A percentile compares a stretch with the other conserved stretches of the same genome.
phyloP scores from a whole-genome alignment of 2,888 invertebrate species.

The Hypselothyrea guttata region DNA sequence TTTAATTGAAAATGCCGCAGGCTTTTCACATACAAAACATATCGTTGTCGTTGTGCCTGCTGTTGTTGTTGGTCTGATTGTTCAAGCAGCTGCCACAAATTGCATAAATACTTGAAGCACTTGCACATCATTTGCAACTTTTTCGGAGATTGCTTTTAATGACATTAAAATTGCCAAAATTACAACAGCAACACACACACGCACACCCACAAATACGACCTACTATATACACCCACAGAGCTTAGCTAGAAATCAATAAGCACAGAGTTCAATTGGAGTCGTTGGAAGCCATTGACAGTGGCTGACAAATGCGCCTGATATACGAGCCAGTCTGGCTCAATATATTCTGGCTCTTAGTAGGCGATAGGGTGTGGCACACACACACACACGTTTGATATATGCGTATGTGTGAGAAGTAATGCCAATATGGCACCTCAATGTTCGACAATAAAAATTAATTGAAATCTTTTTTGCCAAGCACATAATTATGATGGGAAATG shows the following conservation, averaged over 20 bases:
- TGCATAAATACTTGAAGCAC: conserved; percentile 59
- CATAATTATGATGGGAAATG: conserved; percentile 60
- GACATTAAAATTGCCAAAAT: conserved; percentile 76
- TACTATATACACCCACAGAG: not conserved
- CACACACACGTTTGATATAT: conserved; percentile 65
- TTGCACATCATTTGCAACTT: conserved; percentile 68
- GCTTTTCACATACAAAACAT: conserved; percentile 32
- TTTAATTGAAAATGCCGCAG: conserved; percentile 70
- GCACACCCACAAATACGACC: conserved; percentile 10
- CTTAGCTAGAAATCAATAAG: conserved; percentile 65
- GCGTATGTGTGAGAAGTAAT: conserved; percentile 60
- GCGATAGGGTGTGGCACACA: conserved; percentile 7
- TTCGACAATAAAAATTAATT: conserved; percentile 67
- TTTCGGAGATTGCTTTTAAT: conserved; percentile 69
- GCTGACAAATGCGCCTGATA: conserved; percentile 68
- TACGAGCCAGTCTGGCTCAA: conserved; percentile 63
- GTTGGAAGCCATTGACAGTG: conserved; percentile 35
- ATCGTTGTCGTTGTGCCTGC: conserved; percentile 24
- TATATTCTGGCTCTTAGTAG: conserved; percentile 50
- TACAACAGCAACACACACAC: conserved; percentile 41
- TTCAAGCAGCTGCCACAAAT: conserved; percentile 76
- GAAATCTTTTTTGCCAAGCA: conserved; percentile 45
- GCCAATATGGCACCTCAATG: conserved; percentile 68
- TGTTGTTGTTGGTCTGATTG: conserved; percentile 50
- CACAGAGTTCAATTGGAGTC: conserved; percentile 60